phyloP scores from a whole-genome alignment of 2,797 vertebrate genomes.

The Myotis vivesi region DNA sequence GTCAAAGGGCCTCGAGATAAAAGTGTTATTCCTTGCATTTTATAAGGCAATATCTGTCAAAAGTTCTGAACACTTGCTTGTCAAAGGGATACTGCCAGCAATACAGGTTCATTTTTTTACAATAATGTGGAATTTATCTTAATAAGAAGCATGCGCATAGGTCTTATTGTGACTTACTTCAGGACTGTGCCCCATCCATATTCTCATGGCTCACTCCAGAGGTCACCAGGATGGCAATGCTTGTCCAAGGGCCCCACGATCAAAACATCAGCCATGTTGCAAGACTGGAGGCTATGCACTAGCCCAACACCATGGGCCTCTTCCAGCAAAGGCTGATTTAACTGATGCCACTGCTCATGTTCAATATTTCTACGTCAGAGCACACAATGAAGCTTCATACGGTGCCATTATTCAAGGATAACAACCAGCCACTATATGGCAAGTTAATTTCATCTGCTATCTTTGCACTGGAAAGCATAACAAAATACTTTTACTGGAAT shows the following conservation, averaged over 20 bases:
- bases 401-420: background rate
- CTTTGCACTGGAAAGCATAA: background rate
- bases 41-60: background rate
- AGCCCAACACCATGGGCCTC: background rate
- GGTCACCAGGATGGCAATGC: background rate
- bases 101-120: background rate
- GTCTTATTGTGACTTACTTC: background rate
- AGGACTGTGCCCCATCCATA: background rate
- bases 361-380: background rate
- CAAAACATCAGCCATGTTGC: background rate
- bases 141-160: background rate
- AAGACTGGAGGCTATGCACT: background rate
- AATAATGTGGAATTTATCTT: background rate
- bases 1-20: background rate
- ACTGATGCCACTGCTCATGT: background rate
- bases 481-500: background rate
- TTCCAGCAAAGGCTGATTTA: background rate
- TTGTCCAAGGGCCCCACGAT: background rate
- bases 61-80: background rate
- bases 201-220: background rate
- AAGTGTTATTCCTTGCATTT: background rate
- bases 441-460: background rate
- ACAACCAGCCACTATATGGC: background rate
- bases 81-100: background rate
- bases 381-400: background rate